Percentiles rank a stretch among this genome's conserved stretches.
These are phyloP conservation scores for Valencia hispanica DNA, from an alignment of 2,797 vertebrate species.

Conservation along the genomic window DNA sequence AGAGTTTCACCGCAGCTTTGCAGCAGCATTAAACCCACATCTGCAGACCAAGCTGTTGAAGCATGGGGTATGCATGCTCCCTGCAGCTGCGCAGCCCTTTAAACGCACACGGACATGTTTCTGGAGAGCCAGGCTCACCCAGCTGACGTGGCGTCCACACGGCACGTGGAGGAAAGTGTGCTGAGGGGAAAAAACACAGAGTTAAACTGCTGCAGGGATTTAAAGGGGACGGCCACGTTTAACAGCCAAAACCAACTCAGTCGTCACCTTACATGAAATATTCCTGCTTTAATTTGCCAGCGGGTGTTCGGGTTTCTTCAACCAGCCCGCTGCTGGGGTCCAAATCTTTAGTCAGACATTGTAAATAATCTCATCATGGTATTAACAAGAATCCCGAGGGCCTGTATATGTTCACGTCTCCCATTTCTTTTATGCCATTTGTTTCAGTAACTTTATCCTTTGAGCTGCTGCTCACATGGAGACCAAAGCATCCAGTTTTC, in stretches of 20 bases:
- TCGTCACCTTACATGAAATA: too few relatives aligned
- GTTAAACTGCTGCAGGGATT: constrained; percentile 41
- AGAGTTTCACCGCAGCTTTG: background rate
- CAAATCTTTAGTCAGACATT: background rate
- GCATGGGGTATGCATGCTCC: constrained; percentile 41
- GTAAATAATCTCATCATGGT: background rate
- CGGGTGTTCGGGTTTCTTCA: too few relatives aligned
- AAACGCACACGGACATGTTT: constrained; percentile 30
- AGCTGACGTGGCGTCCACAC: constrained; percentile 66
- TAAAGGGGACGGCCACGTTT: constrained; percentile 40
- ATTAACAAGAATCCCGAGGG: background rate
- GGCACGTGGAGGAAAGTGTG: constrained; percentile 41
- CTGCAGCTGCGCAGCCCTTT: constrained; percentile 38
- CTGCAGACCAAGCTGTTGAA: constrained; percentile 26
- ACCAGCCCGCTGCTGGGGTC: background rate
- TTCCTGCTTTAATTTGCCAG: too few relatives aligned
- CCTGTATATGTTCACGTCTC: background rate
- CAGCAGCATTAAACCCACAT: constrained; percentile 17
- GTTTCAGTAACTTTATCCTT: background rate
- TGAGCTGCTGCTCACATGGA: background rate
- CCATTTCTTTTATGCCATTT: background rate
- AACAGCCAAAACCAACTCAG: background rate
- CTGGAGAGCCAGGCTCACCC: constrained; percentile 1
- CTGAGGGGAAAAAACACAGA: constrained; percentile 3
- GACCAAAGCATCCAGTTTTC: background rate